Evolutionary conservation across 1,140 invertebrate genomes (phyloP).

Genomic region (Brachionus asplanchnoidis): DNA sequence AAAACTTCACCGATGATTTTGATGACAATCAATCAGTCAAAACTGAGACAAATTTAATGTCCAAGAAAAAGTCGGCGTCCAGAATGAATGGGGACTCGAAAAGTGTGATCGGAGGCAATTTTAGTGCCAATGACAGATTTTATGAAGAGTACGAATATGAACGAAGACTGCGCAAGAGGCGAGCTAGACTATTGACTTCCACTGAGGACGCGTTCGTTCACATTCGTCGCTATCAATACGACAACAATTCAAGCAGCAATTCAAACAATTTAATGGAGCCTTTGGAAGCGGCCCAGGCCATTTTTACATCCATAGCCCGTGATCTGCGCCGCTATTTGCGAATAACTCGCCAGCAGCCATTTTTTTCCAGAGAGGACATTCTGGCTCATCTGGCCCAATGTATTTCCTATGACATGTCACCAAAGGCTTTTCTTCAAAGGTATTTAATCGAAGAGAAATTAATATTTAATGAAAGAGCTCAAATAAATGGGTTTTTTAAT

Average conservation of each 20-base stretch:
- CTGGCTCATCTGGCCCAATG: constrained; percentile 78
- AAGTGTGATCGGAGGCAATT: not conserved
- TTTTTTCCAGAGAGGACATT: constrained; percentile 87
- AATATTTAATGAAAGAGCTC: constrained; percentile 21
- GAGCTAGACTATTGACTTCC: constrained; percentile 80
- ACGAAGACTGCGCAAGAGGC: constrained; percentile 78
- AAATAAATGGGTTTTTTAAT: not conserved
- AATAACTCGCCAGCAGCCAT: constrained; percentile 85
- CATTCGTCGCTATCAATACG: constrained; percentile 63
- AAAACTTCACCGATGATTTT: not conserved
- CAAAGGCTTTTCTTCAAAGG: constrained; percentile 78
- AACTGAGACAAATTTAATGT: constrained; percentile 22
- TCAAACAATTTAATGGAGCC: constrained; percentile 72
- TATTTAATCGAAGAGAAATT: constrained; percentile 64
- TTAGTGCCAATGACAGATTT: constrained; percentile 63
- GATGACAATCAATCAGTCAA: constrained; percentile 26
- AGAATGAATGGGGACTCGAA: not conserved
- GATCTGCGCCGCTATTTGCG: constrained; percentile 91
- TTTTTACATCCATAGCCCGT: constrained; percentile 89
- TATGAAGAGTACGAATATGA: constrained; percentile 97
- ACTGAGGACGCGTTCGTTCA: constrained; percentile 95
- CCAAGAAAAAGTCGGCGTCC: not conserved
- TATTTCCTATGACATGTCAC: constrained; percentile 81
- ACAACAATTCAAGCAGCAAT: not conserved
- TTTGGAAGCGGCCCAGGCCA: constrained; percentile 84